phyloP scores from a whole-genome alignment of 1,140 invertebrate genomes.

The Drosophila ironensis region DNA sequence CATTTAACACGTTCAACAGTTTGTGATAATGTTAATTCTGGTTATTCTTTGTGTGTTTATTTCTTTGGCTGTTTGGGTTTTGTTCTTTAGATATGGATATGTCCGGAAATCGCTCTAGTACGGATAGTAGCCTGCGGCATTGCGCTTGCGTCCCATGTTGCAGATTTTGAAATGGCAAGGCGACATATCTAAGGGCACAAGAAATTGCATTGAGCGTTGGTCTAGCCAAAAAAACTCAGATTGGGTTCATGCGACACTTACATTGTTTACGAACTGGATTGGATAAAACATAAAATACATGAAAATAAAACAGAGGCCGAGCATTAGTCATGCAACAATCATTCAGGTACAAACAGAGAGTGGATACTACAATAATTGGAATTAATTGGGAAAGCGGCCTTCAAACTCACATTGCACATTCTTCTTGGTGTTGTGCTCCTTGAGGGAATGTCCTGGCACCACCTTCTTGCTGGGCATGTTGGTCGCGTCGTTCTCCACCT shows the following conservation, averaged over 20 bases:
- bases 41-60: conserved; percentile 18
- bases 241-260: conserved; percentile 74
- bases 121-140: conserved; percentile 45
- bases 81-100: neutral
- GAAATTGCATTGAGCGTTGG: neutral
- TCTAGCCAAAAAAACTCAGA: neutral
- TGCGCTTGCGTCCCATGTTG: conserved; percentile 77
- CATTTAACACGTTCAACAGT: conserved; percentile 33
- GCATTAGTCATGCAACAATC: conserved; percentile 39
- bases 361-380: too few relatives aligned
- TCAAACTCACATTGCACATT: conserved; percentile 74
- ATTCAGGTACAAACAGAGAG: too few relatives aligned
- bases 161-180: conserved; percentile 80
- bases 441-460: conserved; percentile 14
- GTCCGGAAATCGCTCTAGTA: conserved; percentile 13
- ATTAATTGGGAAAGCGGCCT: neutral
- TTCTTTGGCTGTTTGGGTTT: conserved; percentile 21
- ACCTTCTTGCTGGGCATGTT: conserved; percentile 52
- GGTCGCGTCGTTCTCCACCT: conserved; percentile 35
- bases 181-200: conserved; percentile 57
- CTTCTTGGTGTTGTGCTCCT: conserved; percentile 73
- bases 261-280: conserved; percentile 75
- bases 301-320: conserved; percentile 32
- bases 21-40: conserved; percentile 17
- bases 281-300: conserved; percentile 20